A percentile compares a stretch with the other conserved stretches of the same genome.
Evolutionary conservation across 2,797 vertebrate species (phyloP).

Genomic region (Danio choprae): DNA sequence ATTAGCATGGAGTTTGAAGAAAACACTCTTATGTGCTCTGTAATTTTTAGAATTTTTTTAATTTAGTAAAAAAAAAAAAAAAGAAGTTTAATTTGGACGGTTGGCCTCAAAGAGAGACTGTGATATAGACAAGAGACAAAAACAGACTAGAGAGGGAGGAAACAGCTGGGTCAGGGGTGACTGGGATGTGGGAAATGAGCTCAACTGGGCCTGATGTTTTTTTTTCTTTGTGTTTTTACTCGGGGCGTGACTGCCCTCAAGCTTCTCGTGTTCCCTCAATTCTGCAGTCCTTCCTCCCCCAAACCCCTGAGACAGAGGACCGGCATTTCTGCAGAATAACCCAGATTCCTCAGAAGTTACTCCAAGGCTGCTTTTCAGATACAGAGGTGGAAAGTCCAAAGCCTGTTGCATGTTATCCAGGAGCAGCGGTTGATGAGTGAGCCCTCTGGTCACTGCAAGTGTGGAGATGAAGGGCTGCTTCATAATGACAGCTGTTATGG

Average conservation of each 20-base stretch:
- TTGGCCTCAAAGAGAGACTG: slow-evolving; percentile 23
- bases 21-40: too few species aligned
- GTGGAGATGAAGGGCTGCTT: slow-evolving; percentile 8
- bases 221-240: slow-evolving; percentile 39
- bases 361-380: slow-evolving; percentile 1
- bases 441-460: background rate
- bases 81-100: background rate
- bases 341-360: slow-evolving; percentile 14
- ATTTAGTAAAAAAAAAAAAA: too few species aligned
- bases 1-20: too few species aligned
- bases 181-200: slow-evolving; percentile 73
- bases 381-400: background rate
- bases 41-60: too few species aligned
- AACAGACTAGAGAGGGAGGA: slow-evolving; percentile 61
- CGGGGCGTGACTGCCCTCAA: background rate
- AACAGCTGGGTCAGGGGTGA: slow-evolving; percentile 72
- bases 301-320: slow-evolving; percentile 13
- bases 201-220: slow-evolving; percentile 54
- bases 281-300: slow-evolving; percentile 3
- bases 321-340: slow-evolving; percentile 11
- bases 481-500: slow-evolving; percentile 40
- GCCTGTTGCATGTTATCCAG: background rate
- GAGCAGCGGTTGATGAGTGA: slow-evolving; percentile 4
- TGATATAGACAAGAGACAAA: slow-evolving; percentile 44
- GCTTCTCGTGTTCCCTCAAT: slow-evolving; percentile 1